Base-by-base conservation (phyloP, 1,140 invertebrate species). In the Drosophila sturtevanti region DNA sequence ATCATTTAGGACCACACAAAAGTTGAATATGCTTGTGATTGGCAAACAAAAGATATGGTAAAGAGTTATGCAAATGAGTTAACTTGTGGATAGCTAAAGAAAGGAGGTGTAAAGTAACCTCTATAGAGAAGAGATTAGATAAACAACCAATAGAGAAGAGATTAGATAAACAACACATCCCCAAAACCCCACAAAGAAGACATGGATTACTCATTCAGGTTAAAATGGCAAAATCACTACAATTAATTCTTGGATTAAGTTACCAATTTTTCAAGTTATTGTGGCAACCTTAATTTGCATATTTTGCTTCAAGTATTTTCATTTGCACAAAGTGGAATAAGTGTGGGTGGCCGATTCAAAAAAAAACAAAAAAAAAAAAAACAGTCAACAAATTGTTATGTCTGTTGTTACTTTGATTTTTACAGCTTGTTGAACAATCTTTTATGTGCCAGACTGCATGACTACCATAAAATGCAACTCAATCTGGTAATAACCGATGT, bases 381-480 rank as follows among this genome's bases (percentile, higher is more conserved):
- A 68, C 27, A 62, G 61, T 51, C 77, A 77, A 62, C 79, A 81
- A 81, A 81, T 81, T 81, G 64, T 77, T 77, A 77, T 77, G 74
- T 38, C 62, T 56, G 56, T 35, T 72, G 58, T 72, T 71, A 73
- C 51, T 55, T 48, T 48, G 41, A 74, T 74, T 77, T 81, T 77
- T 78, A 74, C 70, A 75, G 74, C 74, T 70, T 71, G 74, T 82
- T 82, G 44, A 82, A 54, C 66, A 82, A 67, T 68, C 59, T 44
- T 68, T 62, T 61, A 56, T 60, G 59, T 54, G 10, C 41, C 35
- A 37, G 64, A 63, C 21, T 1, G 58, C 72, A 48, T 66, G 63
- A 61, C 63, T 58, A 63, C 44, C 61, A 51, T 48, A 44, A 55
- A 41, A 37, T 37, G 44, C 62, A 63, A 44, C 54, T 35, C 59